Evolutionary conservation across 2,797 vertebrate genomes (phyloP).

Genomic region (Anguilla anguilla): DNA sequence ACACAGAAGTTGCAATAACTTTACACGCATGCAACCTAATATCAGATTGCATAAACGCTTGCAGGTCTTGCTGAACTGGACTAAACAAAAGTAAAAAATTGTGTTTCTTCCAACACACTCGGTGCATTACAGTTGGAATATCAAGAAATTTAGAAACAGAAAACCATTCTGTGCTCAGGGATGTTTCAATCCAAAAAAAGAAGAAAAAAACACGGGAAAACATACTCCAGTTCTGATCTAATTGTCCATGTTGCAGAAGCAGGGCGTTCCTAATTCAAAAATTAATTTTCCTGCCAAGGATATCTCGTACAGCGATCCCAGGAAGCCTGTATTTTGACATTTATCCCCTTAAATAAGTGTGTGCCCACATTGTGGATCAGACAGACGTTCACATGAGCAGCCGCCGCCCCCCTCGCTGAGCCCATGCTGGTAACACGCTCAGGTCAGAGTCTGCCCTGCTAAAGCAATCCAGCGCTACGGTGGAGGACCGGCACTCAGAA

Average conservation of each 20-base stretch:
- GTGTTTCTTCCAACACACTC: not conserved
- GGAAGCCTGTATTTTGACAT: slow-evolving; percentile 2
- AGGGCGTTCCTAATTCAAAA: not conserved
- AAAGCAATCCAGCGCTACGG: not conserved
- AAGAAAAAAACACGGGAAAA: not conserved
- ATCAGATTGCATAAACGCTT: not conserved
- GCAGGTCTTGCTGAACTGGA: not conserved
- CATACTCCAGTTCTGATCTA: not conserved
- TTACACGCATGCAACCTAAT: not conserved
- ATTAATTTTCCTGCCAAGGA: not conserved
- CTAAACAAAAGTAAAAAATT: not conserved
- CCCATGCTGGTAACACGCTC: not conserved
- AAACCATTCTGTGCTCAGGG: not conserved
- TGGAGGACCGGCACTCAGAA: not conserved
- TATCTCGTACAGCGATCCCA: not conserved
- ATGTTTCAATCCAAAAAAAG: not conserved
- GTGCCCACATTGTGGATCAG: not conserved
- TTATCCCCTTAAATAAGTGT: not conserved
- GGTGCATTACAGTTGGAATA: not conserved
- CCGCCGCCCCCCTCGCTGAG: not conserved
- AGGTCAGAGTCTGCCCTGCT: not conserved
- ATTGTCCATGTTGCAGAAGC: not conserved
- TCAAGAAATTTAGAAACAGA: not conserved
- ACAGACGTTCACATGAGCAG: not conserved
- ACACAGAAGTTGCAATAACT: not conserved